Conservation (phyloP, 2,113 vertebrate genomes). For the Pygathrix nemaeus region DNA sequence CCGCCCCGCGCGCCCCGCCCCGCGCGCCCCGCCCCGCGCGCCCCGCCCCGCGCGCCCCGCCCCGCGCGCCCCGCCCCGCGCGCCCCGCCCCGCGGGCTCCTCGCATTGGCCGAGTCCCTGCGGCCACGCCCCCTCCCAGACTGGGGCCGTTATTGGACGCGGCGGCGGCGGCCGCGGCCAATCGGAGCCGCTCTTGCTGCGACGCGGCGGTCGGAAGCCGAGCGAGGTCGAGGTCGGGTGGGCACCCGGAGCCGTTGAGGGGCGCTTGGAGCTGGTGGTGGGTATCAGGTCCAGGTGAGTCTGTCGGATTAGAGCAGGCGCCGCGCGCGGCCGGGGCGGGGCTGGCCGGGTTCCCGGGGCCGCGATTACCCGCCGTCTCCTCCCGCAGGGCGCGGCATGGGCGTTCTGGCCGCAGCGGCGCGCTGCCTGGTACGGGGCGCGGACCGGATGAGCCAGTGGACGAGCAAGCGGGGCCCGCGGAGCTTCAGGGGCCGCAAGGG, state of each 20-base stretch:
- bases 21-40: too few relatives aligned
- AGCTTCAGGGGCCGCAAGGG: slow-evolving; percentile 85
- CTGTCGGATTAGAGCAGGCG: too few relatives aligned
- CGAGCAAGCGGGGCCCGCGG: slow-evolving; percentile 93
- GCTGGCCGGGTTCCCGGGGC: background rate
- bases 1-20: background rate
- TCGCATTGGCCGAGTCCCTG: background rate
- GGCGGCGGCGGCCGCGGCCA: background rate
- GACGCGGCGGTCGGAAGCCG: background rate
- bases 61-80: background rate
- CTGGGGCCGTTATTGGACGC: background rate
- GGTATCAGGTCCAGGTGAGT: too few relatives aligned
- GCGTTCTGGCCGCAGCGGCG: slow-evolving; percentile 88
- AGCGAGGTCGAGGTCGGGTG: fast-evolving
- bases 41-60: too few relatives aligned
- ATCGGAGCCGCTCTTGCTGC: slow-evolving; percentile 13
- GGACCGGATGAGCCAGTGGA: slow-evolving; percentile 91
- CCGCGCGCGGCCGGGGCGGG: background rate
- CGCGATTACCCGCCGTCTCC: too few relatives aligned
- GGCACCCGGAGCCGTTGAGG: fast-evolving
- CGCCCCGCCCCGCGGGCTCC: too few relatives aligned
- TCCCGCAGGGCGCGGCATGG: slow-evolving; percentile 83
- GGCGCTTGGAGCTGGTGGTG: fast-evolving
- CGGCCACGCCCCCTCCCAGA: background rate
- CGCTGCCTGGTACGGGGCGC: slow-evolving; percentile 91